A percentile compares a stretch with the other conserved stretches of the same genome.
Conservation (phyloP, 2,888 invertebrate species). For the Stictocephala bisonia region DNA sequence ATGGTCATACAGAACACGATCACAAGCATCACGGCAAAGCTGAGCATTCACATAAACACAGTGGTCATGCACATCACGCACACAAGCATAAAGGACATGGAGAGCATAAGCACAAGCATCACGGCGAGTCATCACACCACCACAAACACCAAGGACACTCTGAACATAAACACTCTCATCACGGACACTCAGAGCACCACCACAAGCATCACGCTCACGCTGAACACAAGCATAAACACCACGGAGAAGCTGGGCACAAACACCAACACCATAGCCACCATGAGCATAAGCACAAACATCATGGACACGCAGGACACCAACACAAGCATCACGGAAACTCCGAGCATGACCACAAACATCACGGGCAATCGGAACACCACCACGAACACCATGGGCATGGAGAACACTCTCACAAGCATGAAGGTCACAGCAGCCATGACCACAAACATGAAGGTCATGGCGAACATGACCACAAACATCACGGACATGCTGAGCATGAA, state of each 20-base stretch:
- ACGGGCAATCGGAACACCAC: constrained; percentile 50
- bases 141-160: constrained; percentile 46
- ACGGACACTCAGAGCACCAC: constrained; percentile 51
- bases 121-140: constrained; percentile 53
- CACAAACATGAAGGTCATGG: constrained; percentile 51
- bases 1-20: constrained; percentile 41
- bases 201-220: constrained; percentile 41
- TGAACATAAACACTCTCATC: constrained; percentile 53
- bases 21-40: constrained; percentile 47
- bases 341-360: constrained; percentile 53
- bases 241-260: constrained; percentile 17
- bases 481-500: constrained; percentile 53
- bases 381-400: constrained; percentile 44
- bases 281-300: constrained; percentile 53
- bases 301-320: constrained; percentile 53
- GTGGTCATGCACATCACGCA: constrained; percentile 16
- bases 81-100: constrained; percentile 44
- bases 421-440: constrained; percentile 40
- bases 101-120: constrained; percentile 53
- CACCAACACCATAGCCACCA: constrained; percentile 44
- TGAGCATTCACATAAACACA: constrained; percentile 41
- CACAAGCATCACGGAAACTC: constrained; percentile 46
- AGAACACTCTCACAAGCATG: constrained; percentile 49
- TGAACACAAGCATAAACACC: constrained; percentile 42
- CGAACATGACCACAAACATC: constrained; percentile 54